These are phyloP conservation scores for Phocides pigmalion DNA, from an alignment of 1,140 invertebrate species.

Conservation along the genomic window DNA sequence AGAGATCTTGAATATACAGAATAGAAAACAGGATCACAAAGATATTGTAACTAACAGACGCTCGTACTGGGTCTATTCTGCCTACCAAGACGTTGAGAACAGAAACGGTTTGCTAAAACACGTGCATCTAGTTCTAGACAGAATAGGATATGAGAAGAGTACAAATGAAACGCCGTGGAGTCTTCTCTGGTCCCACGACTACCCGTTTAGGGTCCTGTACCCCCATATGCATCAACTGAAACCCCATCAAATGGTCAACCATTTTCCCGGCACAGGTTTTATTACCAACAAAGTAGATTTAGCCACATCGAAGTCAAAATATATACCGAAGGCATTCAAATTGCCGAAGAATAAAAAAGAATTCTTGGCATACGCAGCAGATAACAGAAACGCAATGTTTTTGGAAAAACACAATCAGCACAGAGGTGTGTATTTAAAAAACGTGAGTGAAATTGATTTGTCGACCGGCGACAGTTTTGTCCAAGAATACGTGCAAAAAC, in stretches of 20 bases:
- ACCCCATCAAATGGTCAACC: constrained; percentile 93
- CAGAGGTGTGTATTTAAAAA: constrained; percentile 92
- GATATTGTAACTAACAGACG: constrained; percentile 44
- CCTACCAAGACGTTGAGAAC: constrained; percentile 56
- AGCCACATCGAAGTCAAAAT: constrained; percentile 89
- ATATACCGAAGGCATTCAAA: constrained; percentile 94
- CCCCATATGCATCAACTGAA: constrained; percentile 85
- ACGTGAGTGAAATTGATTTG: constrained; percentile 89
- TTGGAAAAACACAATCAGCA: constrained; percentile 97
- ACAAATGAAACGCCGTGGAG: constrained; percentile 89
- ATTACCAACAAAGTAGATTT: constrained; percentile 98
- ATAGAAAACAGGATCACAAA: constrained; percentile 45
- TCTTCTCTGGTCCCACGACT: constrained; percentile 96
- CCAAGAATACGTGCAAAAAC: constrained; percentile 94
- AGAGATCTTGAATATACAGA: constrained; percentile 60
- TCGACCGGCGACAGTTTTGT: constrained; percentile 92
- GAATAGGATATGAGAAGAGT: constrained; percentile 88
- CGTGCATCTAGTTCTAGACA: constrained; percentile 89
- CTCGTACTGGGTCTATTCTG: constrained; percentile 73
- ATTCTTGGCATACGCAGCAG: constrained; percentile 88
- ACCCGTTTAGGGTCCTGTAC: constrained; percentile 90
- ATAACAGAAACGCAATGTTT: constrained; percentile 90
- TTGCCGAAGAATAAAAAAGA: constrained; percentile 90
- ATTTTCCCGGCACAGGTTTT: constrained; percentile 97
- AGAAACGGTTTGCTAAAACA: constrained; percentile 88